Base-by-base conservation (phyloP, 2,888 invertebrate species). In the Frankliniella fusca region DNA sequence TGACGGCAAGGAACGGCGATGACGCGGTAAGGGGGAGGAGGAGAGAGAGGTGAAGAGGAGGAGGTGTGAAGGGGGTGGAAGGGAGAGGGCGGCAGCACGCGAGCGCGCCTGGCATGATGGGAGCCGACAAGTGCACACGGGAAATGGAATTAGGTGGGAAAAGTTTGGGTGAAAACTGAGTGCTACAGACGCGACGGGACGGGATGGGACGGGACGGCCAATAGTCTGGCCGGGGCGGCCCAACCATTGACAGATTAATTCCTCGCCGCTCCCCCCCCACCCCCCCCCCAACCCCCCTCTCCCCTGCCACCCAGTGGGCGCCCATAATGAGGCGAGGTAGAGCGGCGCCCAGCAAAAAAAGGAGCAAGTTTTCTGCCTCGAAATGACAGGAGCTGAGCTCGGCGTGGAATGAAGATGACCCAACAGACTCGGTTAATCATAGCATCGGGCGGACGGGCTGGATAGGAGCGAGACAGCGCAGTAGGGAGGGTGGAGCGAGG, bases 71-170 rank as follows among this genome's bases (percentile, higher is more conserved):
- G 38, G 38, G 61, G 61, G 61, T 61, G 15, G 61, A 61, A 61
- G 15, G 61, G 20, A 61, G 18, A 18, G 61, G n/a, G 61, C 61
- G 15, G 61, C 18, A n/a, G n/a, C 61, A 61, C 20, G 61, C 20
- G 61, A 61, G 61, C 61, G 61, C 61, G 61, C 18, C 38, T 38
- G 38, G 38, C 54, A 76, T 76, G 70, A 76, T 76, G 27, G 70
- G 70, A 76, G 70, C 70, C 70, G 70, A 76, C 70, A 76, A 76
- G 70, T 76, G 70, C 23, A 27, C 70, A 76, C 70, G 70, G 70
- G 70, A 76, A 76, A 76, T 76, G 27, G 70, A 76, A 76, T 76
- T 76, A 76, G 70, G 70, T 76, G 70, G 70, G 70, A 23, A 27
- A 76, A 76, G 70, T 76, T 76, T 23, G n/a, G 27, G 38, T 61